These are phyloP conservation scores for Episyrphus balteatus DNA, from an alignment of 1,140 invertebrate genomes.

Conservation along the genomic window DNA sequence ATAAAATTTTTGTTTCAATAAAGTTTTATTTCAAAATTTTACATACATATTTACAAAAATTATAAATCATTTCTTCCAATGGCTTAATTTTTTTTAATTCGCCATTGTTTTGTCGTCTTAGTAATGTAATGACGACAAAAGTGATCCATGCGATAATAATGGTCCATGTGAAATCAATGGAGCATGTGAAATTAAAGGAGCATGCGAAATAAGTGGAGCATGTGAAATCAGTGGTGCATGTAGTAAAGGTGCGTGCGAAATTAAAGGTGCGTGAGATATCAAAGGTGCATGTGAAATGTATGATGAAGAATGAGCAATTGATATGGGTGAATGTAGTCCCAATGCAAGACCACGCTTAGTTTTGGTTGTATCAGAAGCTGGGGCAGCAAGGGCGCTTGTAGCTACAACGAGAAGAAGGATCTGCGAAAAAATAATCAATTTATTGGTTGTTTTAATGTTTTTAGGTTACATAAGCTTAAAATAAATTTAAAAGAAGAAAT, in stretches of 20 bases:
- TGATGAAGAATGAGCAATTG: no score
- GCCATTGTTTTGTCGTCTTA: no score
- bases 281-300: conserved; percentile 6
- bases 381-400: conserved; percentile 19
- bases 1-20: no score
- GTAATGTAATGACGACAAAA: background rate
- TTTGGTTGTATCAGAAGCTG: conserved; percentile 21
- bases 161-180: conserved; percentile 15
- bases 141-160: conserved; percentile 13
- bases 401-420: conserved; percentile 17
- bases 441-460: no score
- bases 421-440: conserved; percentile 1
- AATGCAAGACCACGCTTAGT: conserved; percentile 23
- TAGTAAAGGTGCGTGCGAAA: conserved; percentile 21
- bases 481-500: no score
- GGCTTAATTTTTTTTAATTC: no score
- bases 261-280: conserved; percentile 22
- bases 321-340: conserved; percentile 21
- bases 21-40: no score
- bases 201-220: conserved; percentile 18
- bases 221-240: conserved; percentile 25
- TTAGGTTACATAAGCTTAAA: no score
- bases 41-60: no score
- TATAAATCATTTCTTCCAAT: no score
- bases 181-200: conserved; percentile 12